Conservation (phyloP, 2,797 vertebrate genomes). For the Coregonus sp. region DNA sequence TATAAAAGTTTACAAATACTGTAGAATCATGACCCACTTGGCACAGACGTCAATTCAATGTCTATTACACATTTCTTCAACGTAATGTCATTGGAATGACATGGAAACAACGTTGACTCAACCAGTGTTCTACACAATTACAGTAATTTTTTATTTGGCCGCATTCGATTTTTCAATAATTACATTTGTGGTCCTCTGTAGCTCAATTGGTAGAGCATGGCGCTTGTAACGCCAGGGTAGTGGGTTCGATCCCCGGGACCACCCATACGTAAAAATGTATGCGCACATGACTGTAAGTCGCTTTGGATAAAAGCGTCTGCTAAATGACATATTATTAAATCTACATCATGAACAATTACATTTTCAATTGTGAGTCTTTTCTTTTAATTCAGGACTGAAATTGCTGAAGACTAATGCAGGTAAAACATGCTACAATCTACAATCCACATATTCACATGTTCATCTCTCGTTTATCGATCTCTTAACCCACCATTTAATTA, state of each 20-base stretch:
- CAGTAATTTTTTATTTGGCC: background rate
- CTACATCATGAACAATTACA: background rate
- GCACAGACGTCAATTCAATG: no score
- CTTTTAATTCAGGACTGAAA: constrained; percentile 35
- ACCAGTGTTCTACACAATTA: background rate
- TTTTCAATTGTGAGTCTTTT: background rate
- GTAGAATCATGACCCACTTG: background rate
- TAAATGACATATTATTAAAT: background rate
- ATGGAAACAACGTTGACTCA: background rate
- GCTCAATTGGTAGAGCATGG: no score
- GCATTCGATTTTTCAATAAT: background rate
- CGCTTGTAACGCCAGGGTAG: no score
- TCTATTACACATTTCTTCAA: no score
- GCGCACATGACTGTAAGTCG: no score
- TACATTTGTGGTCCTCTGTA: background rate
- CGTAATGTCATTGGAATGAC: no score
- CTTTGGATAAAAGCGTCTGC: no score
- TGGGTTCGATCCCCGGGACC: no score
- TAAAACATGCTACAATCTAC: constrained; percentile 14
- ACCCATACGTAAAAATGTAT: no score
- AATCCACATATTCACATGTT: background rate
- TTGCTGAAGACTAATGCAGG: constrained; percentile 42
- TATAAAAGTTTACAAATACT: background rate
- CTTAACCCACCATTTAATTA: background rate
- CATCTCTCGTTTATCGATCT: background rate